A percentile compares a stretch with the other conserved stretches of the same genome.
phyloP scores from a whole-genome alignment of 2,797 vertebrate genomes.

The Myripristis jacobus region DNA sequence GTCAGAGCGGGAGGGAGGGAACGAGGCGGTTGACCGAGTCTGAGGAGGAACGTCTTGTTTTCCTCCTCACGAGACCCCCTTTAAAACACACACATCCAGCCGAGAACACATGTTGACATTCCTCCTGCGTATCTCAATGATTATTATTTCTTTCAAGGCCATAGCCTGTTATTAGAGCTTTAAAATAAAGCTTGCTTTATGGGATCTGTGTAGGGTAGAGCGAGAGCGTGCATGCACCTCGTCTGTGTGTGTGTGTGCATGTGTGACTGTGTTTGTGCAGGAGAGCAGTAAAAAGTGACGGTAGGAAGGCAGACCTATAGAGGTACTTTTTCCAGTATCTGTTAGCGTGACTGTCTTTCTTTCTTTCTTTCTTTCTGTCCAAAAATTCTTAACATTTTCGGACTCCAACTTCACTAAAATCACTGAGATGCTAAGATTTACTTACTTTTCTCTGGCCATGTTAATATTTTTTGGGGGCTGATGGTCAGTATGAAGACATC shows the following conservation, averaged over 20 bases:
- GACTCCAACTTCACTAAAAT: too few species aligned
- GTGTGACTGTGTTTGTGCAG: constrained; percentile 35
- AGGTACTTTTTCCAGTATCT: neutral
- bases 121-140: constrained; percentile 72
- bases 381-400: too few species aligned
- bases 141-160: constrained; percentile 72
- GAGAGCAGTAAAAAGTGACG: constrained; percentile 29
- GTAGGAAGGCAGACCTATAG: constrained; percentile 11
- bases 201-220: constrained; percentile 40
- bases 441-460: too few species aligned
- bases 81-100: constrained; percentile 66
- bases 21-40: constrained; percentile 33
- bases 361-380: too few species aligned
- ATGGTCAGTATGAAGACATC: too few species aligned
- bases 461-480: too few species aligned
- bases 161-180: constrained; percentile 72
- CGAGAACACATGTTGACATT: constrained; percentile 76
- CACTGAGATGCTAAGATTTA: too few species aligned
- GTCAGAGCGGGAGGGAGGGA: constrained; percentile 33
- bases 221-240: constrained; percentile 15
- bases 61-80: constrained; percentile 32
- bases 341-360: neutral
- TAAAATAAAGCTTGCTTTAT: constrained; percentile 72
- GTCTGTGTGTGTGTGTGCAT: constrained; percentile 30
- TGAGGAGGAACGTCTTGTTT: constrained; percentile 52